Base-by-base conservation (phyloP, 2,113 vertebrate genomes). In the Melozone crissalis region DNA sequence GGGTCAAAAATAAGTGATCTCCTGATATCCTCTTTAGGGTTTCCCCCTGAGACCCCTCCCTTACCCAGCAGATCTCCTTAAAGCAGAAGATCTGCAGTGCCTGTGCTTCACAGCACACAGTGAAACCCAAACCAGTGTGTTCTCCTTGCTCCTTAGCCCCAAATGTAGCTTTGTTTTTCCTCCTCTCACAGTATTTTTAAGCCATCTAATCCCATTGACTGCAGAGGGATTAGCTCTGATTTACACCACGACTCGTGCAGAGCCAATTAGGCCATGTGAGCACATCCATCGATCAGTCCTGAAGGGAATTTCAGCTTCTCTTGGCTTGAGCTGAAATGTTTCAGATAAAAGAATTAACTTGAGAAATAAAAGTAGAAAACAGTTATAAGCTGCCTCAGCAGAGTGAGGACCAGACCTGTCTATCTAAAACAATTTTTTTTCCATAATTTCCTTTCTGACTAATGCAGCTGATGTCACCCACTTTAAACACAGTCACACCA, bases 391-490 rank as follows among this genome's bases (percentile, higher is more conserved):
- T 94, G 49, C 26, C 66, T 90, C 73, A 86, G 58, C 76, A 55
- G 44, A 47, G 41, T 3, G 5, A 95, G 78, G 72, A 93, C 83
- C 49, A 96, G 97, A 98, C 97, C 91, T 76, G 59, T 77, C 87
- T 77, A 59, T 87, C 22, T 83, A 95, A 95, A 96, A 80, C 37
- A 10, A 21, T 4, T 19, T 63, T 91, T 96, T 96, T 46, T 49
- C 91, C 94, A 87, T 88, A 59, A 81, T 79, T 95, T 89, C 43
- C 80, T 73, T 97, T 97, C 97, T 97, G 95, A 97, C 96, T 97
- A 97, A 96, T 62, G 84, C 78, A 93, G 37, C 73, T 96, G 96
- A 96, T 95, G 95, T 97, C 94, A 97, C 84, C 65, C 35, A 84
- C 84, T 43, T 78, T 28, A 43, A 62, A 74, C 5, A 3, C 66